Evolutionary conservation across 2,113 vertebrate genomes (phyloP).

Genomic region (Desmodus rotundus): DNA sequence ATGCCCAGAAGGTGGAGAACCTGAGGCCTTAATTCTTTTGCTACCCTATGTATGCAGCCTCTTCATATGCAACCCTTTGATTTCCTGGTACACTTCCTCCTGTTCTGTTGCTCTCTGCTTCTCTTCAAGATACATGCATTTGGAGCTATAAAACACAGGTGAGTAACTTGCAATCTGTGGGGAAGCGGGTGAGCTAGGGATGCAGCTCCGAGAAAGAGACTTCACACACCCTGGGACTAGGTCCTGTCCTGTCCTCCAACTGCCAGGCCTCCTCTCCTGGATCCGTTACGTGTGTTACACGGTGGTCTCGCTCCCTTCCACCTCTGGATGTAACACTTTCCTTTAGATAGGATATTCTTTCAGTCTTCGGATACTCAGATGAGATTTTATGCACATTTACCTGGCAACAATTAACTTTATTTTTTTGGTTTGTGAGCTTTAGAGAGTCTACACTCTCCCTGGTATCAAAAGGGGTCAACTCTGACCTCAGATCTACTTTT

Average conservation of each 20-base stretch:
- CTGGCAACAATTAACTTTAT: not conserved
- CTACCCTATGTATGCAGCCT: not conserved
- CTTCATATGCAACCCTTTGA: not conserved
- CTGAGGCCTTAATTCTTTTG: not conserved
- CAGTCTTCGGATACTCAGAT: not conserved
- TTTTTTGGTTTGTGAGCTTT: not conserved
- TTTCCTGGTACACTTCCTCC: not conserved
- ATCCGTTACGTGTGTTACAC: not conserved
- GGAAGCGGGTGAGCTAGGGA: not conserved
- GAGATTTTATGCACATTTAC: not conserved
- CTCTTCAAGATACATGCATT: not conserved
- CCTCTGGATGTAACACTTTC: not conserved
- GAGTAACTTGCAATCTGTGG: not conserved
- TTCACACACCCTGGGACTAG: not conserved
- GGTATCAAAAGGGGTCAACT: not conserved
- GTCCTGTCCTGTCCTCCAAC: not conserved
- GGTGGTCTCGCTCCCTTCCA: not conserved
- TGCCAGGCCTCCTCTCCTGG: not conserved
- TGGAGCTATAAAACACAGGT: not conserved
- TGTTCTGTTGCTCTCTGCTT: not conserved
- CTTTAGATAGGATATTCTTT: not conserved
- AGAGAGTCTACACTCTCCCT: not conserved
- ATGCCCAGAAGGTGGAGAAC: not conserved
- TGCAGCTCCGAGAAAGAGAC: not conserved
- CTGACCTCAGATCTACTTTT: not conserved